Conservation (phyloP, 2,888 invertebrate genomes). For the Synergus laeviventris region DNA sequence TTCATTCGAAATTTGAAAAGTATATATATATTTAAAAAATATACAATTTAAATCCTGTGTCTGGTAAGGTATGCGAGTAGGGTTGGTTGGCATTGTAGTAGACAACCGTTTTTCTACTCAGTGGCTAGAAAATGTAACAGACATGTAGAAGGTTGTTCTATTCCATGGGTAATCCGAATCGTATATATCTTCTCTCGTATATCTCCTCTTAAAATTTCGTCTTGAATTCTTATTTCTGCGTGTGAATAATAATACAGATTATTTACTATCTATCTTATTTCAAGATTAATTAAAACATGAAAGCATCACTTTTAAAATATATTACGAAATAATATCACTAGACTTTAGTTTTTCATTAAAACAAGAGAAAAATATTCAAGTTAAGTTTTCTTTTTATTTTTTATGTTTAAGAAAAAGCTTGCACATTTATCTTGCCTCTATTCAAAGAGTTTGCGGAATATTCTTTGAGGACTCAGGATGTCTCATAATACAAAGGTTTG, state of each 20-base stretch:
- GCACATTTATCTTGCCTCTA: neutral
- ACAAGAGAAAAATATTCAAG: too few relatives aligned
- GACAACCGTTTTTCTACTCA: conserved; percentile 33
- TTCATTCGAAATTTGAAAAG: too few relatives aligned
- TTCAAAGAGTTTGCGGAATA: neutral
- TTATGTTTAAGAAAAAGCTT: neutral
- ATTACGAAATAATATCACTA: neutral
- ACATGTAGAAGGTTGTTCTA: conserved; percentile 20
- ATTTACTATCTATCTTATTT: neutral
- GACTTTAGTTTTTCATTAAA: neutral
- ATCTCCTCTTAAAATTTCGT: neutral
- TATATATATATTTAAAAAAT: too few relatives aligned
- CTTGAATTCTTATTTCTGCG: neutral
- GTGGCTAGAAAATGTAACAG: conserved; percentile 35
- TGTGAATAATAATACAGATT: conserved; percentile 3
- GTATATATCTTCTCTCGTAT: conserved; percentile 20
- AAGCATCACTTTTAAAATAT: neutral
- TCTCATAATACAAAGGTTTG: neutral
- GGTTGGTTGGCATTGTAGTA: conserved; percentile 17
- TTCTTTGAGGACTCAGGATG: neutral
- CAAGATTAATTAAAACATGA: neutral
- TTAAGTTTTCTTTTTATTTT: neutral
- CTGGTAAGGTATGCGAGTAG: conserved; percentile 14
- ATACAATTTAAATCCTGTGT: neutral
- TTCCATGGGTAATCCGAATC: conserved; percentile 3